A percentile compares a stretch with the other conserved stretches of the same genome.
Evolutionary conservation across 2,113 vertebrate genomes (phyloP).

Genomic region (Corvus moneduloides): DNA sequence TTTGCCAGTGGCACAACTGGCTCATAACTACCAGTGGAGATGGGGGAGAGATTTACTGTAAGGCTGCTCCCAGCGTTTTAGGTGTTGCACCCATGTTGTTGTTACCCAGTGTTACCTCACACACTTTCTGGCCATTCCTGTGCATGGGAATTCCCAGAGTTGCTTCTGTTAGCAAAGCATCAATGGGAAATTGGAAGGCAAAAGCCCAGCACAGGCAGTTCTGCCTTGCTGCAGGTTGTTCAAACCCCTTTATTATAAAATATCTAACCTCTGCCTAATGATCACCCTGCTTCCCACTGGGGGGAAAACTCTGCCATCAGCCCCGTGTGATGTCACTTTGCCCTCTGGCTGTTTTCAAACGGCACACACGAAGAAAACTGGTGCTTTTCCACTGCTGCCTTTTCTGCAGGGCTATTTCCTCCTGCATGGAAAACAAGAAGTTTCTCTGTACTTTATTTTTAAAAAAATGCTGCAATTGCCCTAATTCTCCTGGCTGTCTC

Average conservation of each 20-base stretch:
- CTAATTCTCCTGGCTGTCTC: not conserved
- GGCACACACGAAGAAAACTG: not conserved
- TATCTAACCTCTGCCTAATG: not conserved
- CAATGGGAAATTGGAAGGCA: not conserved
- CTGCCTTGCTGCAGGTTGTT: not conserved
- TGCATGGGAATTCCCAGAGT: not conserved
- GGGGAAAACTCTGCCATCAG: not conserved
- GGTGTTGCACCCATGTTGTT: not conserved
- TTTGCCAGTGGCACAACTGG: not conserved
- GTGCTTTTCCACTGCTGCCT: not conserved
- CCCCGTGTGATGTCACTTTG: not conserved
- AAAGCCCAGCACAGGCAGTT: not conserved
- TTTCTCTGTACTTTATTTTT: not conserved
- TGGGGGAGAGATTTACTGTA: not conserved
- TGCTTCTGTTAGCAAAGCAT: not conserved
- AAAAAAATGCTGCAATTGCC: not conserved
- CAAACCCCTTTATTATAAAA: not conserved
- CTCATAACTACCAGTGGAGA: not conserved
- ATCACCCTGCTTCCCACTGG: not conserved
- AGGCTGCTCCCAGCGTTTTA: slow-evolving; percentile 2
- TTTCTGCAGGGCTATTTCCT: not conserved
- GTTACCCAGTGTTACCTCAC: not conserved
- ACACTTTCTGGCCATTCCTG: not conserved
- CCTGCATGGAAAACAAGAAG: not conserved
- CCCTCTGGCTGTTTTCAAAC: not conserved